Base-by-base conservation (phyloP, 2,113 vertebrate genomes). In the Rutilus rutilus region DNA sequence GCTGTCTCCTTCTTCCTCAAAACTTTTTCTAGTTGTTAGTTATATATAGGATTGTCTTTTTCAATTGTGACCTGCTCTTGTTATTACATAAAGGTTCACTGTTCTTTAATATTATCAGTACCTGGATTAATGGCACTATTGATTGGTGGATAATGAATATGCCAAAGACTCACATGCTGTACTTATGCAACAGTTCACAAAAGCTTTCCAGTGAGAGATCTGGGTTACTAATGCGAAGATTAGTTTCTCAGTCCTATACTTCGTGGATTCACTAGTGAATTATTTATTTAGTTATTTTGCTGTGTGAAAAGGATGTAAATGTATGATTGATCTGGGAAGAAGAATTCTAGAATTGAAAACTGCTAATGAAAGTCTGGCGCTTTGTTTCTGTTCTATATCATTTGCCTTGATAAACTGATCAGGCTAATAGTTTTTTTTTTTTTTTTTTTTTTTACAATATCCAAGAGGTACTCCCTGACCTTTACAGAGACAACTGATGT, bases 11-110 rank as follows among this genome's bases (percentile, higher is more conserved):
- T 27, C 42, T n/a, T 19, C 6, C 27, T 69, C 30, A 69, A 36
- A 39, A 42, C 8, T 23, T 42, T 71, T 21, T 71, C 19, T 73
- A 78, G 45, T 74, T 84, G 74, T 77, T 79, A 39, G 15, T 78
- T 42, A 5, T 11, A 21, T 39, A 5, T 23, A 33, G 6, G 54
- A 10, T 17, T 77, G 30, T 36, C 60, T 36, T 81, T 67, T 33
- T 33, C 6, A 33, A 19, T 19, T 33, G 64, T 67, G 12, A 36
- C 14, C 64, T 33, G 15, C 15, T 19, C 12, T 30, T 57, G 42
- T 62, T 45, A 3, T 47, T 80, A 50, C 6, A 5, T 64, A 15
- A 86, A 78, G 19, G 36, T 42, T 73, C 36, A n/a, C 36, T 71
- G 33, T 42, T 23, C 36, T 45, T n/a, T 73, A 12, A 45, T 73